These are phyloP conservation scores for Aplochiton taeniatus DNA, from an alignment of 2,797 vertebrate species.

Conservation along the genomic window DNA sequence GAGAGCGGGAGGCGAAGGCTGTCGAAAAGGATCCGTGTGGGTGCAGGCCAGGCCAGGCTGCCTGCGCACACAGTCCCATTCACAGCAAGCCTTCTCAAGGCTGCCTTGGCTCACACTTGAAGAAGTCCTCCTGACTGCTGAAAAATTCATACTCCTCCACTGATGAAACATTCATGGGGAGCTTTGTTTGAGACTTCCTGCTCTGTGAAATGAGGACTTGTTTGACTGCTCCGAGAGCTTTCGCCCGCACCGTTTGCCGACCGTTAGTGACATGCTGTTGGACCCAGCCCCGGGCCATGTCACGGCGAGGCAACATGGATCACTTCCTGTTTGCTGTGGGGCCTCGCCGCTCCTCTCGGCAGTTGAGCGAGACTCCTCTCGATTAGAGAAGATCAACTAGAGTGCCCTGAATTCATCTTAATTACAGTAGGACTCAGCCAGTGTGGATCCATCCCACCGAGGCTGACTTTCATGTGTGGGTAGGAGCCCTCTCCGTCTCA, in stretches of 20 bases:
- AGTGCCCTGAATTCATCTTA: constrained; percentile 33
- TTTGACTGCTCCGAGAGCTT: too few relatives aligned
- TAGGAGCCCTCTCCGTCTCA: constrained; percentile 34
- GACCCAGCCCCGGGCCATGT: too few relatives aligned
- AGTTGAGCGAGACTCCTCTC: too few relatives aligned
- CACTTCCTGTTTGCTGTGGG: too few relatives aligned
- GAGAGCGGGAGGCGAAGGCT: constrained; percentile 24
- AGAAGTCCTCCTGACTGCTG: constrained; percentile 50
- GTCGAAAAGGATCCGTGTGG: constrained; percentile 36
- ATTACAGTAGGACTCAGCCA: constrained; percentile 34
- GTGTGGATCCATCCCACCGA: constrained; percentile 9
- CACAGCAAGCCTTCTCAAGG: constrained; percentile 45
- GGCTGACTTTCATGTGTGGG: constrained; percentile 7
- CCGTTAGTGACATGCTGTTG: too few relatives aligned
- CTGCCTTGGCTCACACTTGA: constrained; percentile 55
- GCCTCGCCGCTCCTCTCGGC: too few relatives aligned
- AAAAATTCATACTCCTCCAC: constrained; percentile 62
- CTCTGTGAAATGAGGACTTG: too few relatives aligned
- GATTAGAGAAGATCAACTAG: background rate
- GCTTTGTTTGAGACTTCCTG: too few relatives aligned
- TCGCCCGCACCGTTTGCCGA: too few relatives aligned
- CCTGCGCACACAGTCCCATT: constrained; percentile 40
- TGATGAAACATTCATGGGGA: constrained; percentile 67
- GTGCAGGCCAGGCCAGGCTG: constrained; percentile 53
- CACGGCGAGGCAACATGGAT: too few relatives aligned